Conservation (phyloP, 2,888 invertebrate genomes). For the Drosophila mercatorum region DNA sequence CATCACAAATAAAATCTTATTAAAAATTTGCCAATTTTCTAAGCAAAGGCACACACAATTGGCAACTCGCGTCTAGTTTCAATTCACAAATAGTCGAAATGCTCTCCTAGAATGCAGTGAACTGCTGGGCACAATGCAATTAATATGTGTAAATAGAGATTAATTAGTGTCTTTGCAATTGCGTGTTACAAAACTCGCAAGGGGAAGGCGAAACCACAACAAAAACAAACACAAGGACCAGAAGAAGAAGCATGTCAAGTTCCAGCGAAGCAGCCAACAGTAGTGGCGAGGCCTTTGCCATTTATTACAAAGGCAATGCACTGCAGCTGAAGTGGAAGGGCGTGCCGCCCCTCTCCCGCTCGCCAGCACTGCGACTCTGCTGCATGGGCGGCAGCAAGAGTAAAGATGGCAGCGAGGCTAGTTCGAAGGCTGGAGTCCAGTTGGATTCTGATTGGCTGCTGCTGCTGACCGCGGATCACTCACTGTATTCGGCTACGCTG, state of each 20-base stretch:
- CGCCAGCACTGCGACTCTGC: constrained; percentile 71
- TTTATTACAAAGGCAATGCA: constrained; percentile 58
- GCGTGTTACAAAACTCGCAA: constrained; percentile 69
- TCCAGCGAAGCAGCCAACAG: constrained; percentile 34
- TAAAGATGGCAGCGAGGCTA: not conserved
- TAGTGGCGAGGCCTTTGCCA: constrained; percentile 59
- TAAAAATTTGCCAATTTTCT: constrained; percentile 36
- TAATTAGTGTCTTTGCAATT: constrained; percentile 51
- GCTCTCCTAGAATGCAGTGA: constrained; percentile 25
- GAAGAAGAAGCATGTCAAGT: constrained; percentile 27
- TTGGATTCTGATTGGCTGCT: constrained; percentile 44
- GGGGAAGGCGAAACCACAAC: constrained; percentile 39
- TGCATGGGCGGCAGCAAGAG: constrained; percentile 15
- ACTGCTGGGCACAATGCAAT: constrained; percentile 18
- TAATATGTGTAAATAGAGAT: constrained; percentile 50
- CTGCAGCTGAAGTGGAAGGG: constrained; percentile 70
- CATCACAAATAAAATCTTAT: constrained; percentile 69
- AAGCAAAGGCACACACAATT: constrained; percentile 4
- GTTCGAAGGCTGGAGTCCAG: not conserved
- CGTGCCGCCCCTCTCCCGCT: constrained; percentile 61
- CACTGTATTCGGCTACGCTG: constrained; percentile 55
- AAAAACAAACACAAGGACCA: constrained; percentile 38
- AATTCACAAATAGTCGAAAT: constrained; percentile 18
- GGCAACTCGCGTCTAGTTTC: not conserved
- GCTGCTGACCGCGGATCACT: constrained; percentile 68